Evolutionary conservation across 2,888 invertebrate genomes (phyloP).

Genomic region (Papilio elwesi): DNA sequence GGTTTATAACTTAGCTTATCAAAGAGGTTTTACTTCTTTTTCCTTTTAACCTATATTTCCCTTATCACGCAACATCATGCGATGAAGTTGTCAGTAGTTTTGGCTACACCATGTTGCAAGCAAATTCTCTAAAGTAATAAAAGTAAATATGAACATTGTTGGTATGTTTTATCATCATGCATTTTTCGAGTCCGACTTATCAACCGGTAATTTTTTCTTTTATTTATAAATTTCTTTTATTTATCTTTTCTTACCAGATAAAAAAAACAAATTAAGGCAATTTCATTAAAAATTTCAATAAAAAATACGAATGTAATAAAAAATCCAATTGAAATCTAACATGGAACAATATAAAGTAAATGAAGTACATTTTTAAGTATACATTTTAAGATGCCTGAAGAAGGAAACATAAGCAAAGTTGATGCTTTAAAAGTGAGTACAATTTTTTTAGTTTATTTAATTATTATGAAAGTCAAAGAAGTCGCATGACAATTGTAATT

Average conservation of each 20-base stretch:
- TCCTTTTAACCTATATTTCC: not conserved
- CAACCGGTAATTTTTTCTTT: too few relatives aligned
- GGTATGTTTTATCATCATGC: not conserved
- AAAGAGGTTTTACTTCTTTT: not conserved
- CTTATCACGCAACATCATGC: not conserved
- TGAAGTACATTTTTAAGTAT: not conserved
- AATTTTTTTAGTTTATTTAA: not conserved
- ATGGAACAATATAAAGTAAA: not conserved
- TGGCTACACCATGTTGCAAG: not conserved
- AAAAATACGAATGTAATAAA: not conserved
- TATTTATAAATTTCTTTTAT: too few relatives aligned
- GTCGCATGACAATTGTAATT: too few relatives aligned
- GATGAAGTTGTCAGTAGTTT: not conserved
- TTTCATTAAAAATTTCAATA: not conserved
- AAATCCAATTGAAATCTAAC: not conserved
- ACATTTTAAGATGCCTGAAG: not conserved
- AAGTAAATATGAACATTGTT: conserved; percentile 1
- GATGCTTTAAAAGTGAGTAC: not conserved
- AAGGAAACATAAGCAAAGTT: not conserved
- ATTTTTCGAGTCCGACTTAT: too few relatives aligned
- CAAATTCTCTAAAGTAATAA: not conserved
- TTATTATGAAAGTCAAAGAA: too few relatives aligned
- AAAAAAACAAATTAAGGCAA: not conserved
- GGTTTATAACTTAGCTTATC: not conserved
- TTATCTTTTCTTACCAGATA: not conserved